phyloP scores from a whole-genome alignment of 2,113 vertebrate genomes.

The Pollimyrus isidori region DNA sequence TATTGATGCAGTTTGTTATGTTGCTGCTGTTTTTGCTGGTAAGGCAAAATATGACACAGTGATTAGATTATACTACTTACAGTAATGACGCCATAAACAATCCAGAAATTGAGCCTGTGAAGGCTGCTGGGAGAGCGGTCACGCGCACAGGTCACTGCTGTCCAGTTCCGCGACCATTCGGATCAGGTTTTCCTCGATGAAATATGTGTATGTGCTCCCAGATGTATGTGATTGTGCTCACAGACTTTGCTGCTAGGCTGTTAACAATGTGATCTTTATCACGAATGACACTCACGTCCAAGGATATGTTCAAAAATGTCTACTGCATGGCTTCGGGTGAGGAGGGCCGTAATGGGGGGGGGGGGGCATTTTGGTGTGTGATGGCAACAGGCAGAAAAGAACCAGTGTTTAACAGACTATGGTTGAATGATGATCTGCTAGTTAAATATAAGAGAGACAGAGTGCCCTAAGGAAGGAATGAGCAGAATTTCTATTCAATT shows the following conservation, averaged over 20 bases:
- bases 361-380: background rate
- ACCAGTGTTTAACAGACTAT: background rate
- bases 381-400: background rate
- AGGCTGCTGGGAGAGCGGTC: background rate
- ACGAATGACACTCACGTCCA: background rate
- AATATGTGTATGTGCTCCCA: background rate
- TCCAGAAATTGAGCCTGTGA: background rate
- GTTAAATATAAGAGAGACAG: background rate
- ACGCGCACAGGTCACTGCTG: background rate
- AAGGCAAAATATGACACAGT: constrained; percentile 1
- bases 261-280: background rate
- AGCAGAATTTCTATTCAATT: background rate
- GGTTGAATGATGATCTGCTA: background rate
- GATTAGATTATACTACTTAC: constrained; percentile 14
- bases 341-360: background rate
- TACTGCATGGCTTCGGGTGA: background rate
- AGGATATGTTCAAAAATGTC: background rate
- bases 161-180: background rate
- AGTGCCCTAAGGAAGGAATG: background rate
- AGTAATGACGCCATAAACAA: constrained; percentile 13
- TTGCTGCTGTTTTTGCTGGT: constrained; percentile 8
- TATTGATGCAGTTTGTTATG: constrained; percentile 9
- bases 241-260: background rate
- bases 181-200: background rate
- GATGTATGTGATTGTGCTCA: background rate